Evolutionary conservation across 2,888 invertebrate genomes (phyloP).

Genomic region (Perdita meconis): DNA sequence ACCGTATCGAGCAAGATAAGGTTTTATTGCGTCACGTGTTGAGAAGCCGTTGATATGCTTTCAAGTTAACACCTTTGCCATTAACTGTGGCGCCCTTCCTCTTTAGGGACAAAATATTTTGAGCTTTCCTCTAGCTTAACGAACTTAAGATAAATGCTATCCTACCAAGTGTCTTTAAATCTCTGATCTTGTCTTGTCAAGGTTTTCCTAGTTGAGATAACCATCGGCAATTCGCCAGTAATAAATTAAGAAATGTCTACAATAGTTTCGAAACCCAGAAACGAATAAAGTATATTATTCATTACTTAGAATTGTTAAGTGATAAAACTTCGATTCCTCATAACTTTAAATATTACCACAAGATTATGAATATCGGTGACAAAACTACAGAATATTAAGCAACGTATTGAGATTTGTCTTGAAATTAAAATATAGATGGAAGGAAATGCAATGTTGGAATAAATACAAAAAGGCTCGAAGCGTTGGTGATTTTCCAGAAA

Average conservation of each 20-base stretch:
- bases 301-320: no score
- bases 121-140: conserved; percentile 28
- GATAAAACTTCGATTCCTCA: no score
- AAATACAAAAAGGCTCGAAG: no score
- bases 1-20: conserved; percentile 38
- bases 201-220: neutral
- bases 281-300: no score
- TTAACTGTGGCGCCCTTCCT: conserved; percentile 29
- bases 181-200: neutral
- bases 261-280: no score
- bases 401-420: no score
- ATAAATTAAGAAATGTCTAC: neutral
- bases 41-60: conserved; percentile 45
- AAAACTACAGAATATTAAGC: no score
- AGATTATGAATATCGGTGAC: no score
- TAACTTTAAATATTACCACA: no score
- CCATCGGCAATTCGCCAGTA: neutral
- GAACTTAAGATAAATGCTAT: conserved; percentile 41
- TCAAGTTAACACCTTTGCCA: conserved; percentile 43
- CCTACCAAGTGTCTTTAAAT: conserved; percentile 30
- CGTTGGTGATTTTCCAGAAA: no score
- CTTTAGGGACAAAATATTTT: conserved; percentile 30
- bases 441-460: no score
- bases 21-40: conserved; percentile 41
- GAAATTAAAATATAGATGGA: no score